Evolutionary conservation across 2,113 vertebrate genomes (phyloP), one percentile per base, ranked within the genome.

Genomic region (Chunga burmeisteri): DNA sequence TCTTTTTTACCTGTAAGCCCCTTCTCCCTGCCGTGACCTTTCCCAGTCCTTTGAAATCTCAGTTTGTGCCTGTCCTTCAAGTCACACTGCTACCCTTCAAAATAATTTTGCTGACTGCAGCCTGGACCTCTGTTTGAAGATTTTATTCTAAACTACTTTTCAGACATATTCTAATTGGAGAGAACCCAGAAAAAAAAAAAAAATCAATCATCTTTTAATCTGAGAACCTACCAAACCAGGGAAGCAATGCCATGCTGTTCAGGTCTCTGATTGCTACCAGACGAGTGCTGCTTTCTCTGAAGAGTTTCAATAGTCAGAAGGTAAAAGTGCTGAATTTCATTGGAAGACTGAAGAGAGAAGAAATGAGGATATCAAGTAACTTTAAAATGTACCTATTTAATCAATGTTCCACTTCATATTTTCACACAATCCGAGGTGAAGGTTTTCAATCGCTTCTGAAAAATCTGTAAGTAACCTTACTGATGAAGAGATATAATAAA

Each of bases 31-130:
- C 90, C 82, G 91, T 86, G 94, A 96, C 94, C 96, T 96, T 95
- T 96, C 53, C 12, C 40, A 88, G 49, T 78, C 82, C 84, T 97
- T 97, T 97, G 91, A 96, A 96, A 75, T 91, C 68, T 61, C 88
- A 16, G 72, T 87, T 83, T 95, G 86, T 72, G 40, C 55, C 77
- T 86, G 77, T 92, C 85, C 90, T 81, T 94, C 93, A 93, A 79
- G 78, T 91, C 86, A 71, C 72, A 40, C 61, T 75, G 86, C 59
- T 92, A 56, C 25, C 72, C 92, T 94, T 97, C 79, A 87, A 94
- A 96, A 93, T 66, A 81, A 67, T 93, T 96, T 93, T 92, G 38
- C 91, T 95, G 93, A 95, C 93, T 95, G 75, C 50, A 97, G 53
- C n/a, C 62, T 90, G 59, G 84, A 93, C 63, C 26, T 86, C 53